phyloP scores from a whole-genome alignment of 2,888 invertebrate species.

The Lasioglossum zephyrum region DNA sequence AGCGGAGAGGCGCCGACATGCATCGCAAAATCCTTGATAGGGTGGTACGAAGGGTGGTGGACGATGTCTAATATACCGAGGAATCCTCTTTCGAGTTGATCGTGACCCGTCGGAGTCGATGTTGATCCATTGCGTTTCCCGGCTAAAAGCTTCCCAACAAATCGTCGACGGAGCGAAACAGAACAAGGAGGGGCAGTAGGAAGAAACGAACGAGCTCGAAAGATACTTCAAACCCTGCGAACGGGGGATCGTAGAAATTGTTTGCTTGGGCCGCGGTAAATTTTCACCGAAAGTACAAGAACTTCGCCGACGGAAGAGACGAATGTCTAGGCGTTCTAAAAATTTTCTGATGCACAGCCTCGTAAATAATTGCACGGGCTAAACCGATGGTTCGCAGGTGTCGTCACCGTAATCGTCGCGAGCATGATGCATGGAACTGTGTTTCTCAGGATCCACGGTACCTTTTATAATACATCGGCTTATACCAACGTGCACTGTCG shows the following conservation, averaged over 20 bases:
- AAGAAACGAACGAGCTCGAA: background rate
- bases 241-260: conserved; percentile 14
- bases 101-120: conserved; percentile 68
- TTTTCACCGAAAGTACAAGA: conserved; percentile 15
- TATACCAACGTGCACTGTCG: background rate
- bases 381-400: conserved; percentile 10
- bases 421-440: background rate
- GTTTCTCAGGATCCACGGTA: background rate
- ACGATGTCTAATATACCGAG: conserved; percentile 60
- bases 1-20: conserved; percentile 73
- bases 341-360: conserved; percentile 34
- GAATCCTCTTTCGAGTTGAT: conserved; percentile 59
- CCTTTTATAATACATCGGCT: background rate
- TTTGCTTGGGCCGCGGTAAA: conserved; percentile 28
- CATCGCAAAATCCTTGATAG: conserved; percentile 72
- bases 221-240: conserved; percentile 5
- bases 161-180: conserved; percentile 52
- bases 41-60: conserved; percentile 19
- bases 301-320: background rate
- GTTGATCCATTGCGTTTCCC: conserved; percentile 61
- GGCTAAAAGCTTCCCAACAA: conserved; percentile 65
- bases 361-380: conserved; percentile 28
- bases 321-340: conserved; percentile 16
- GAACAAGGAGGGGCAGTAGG: background rate
- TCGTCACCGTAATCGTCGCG: conserved; percentile 25